Evolutionary conservation across 2,113 vertebrate species (phyloP).

Genomic region (Stegostoma tigrinum): DNA sequence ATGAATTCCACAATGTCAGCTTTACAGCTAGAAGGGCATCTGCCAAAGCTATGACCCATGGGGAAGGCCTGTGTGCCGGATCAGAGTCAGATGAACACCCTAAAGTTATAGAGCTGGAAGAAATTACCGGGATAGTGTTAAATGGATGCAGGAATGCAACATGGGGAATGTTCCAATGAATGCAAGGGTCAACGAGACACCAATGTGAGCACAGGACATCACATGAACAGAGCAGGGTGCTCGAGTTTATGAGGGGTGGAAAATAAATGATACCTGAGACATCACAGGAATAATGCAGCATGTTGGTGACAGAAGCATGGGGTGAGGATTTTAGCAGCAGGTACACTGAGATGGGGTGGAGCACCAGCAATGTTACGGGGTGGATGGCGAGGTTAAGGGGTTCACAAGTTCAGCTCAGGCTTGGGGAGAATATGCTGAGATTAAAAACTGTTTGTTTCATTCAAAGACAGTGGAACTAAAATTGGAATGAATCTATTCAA

Average conservation of each 20-base stretch:
- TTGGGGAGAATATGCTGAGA: not conserved
- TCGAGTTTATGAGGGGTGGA: not conserved
- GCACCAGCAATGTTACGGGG: not conserved
- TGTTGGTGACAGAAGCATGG: not conserved
- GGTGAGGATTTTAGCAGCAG: not conserved
- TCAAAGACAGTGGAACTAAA: not conserved
- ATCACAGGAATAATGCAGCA: not conserved
- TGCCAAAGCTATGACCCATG: not conserved
- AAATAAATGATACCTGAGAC: not conserved
- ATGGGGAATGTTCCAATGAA: not conserved
- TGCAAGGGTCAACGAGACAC: too few species aligned
- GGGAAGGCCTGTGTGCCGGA: not conserved
- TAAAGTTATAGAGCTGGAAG: not conserved
- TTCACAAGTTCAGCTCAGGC: not conserved
- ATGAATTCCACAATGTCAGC: not conserved
- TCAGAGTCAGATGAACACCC: not conserved
- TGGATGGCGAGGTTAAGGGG: not conserved
- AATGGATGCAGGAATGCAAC: not conserved
- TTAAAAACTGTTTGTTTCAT: not conserved
- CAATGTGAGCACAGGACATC: not conserved
- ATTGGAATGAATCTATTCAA: not conserved
- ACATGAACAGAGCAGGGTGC: not conserved
- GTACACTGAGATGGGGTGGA: not conserved
- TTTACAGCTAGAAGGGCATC: not conserved
- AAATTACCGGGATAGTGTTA: not conserved